Percentiles rank a stretch among this genome's conserved stretches.
phyloP scores from a whole-genome alignment of 2,113 vertebrate genomes.

The Balaeniceps rex region DNA sequence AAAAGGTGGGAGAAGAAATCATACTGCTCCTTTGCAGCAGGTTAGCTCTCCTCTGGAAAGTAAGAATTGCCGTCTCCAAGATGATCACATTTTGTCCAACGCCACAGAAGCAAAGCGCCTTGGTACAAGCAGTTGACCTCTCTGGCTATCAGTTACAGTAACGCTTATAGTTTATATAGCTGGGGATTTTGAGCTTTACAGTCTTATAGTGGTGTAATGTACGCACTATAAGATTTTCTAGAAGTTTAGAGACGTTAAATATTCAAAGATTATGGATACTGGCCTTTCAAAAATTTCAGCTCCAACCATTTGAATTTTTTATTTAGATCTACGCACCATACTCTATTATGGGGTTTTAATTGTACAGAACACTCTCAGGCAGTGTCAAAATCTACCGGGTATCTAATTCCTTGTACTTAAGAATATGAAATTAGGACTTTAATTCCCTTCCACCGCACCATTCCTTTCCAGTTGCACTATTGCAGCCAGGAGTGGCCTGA shows the following conservation, averaged over 20 bases:
- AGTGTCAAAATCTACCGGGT: background rate
- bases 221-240: background rate
- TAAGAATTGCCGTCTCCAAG: background rate
- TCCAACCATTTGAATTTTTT: background rate
- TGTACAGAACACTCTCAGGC: background rate
- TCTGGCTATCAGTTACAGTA: background rate
- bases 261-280: background rate
- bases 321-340: background rate
- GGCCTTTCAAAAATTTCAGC: background rate
- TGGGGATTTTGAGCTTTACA: background rate
- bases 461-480: background rate
- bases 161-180: background rate
- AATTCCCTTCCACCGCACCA: background rate
- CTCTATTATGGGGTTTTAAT: background rate
- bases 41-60: background rate
- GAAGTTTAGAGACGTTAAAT: background rate
- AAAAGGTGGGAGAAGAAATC: background rate
- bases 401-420: background rate
- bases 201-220: accelerated
- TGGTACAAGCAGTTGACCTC: background rate
- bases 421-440: background rate
- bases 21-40: background rate
- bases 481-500: background rate
- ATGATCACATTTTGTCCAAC: background rate
- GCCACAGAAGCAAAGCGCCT: background rate